Percentiles rank a stretch among this genome's conserved stretches.
These are phyloP conservation scores for Trachymyrmex septentrionalis DNA, from an alignment of 1,140 invertebrate genomes.

Conservation along the genomic window DNA sequence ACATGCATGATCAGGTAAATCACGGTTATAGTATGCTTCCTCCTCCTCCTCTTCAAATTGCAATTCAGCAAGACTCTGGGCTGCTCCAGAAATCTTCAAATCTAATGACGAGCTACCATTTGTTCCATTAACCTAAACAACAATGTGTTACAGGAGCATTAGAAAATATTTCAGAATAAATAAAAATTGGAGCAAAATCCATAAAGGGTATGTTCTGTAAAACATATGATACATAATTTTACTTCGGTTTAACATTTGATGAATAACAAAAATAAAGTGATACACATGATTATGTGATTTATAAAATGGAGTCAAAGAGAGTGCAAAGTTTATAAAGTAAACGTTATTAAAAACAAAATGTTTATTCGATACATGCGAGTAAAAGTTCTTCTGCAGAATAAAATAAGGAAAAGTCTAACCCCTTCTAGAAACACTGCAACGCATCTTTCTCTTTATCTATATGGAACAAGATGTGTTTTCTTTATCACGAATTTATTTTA, in stretches of 20 bases:
- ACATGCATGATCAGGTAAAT: constrained; percentile 97
- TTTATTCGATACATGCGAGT: background rate
- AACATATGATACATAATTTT: no score
- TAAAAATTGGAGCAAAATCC: background rate
- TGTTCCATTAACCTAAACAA: constrained; percentile 89
- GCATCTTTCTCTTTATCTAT: background rate
- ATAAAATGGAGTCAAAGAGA: background rate
- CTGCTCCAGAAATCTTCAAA: constrained; percentile 90
- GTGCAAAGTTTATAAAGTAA: background rate
- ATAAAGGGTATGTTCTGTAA: background rate
- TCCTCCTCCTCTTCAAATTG: constrained; percentile 97
- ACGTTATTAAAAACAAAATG: background rate
- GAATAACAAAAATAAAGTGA: no score
- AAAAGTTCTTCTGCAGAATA: background rate
- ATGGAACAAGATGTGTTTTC: background rate
- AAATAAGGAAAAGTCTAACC: background rate
- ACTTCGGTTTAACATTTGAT: no score
- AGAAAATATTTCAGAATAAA: background rate
- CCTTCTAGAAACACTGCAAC: background rate
- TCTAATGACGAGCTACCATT: constrained; percentile 85
- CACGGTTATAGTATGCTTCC: constrained; percentile 95
- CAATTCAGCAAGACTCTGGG: constrained; percentile 92
- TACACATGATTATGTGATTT: no score
- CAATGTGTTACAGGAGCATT: background rate
- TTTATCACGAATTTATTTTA: constrained; percentile 12